Percentiles rank a stretch among this genome's conserved stretches.
Conservation (phyloP, 2,113 vertebrate genomes). For the Athene noctua region DNA sequence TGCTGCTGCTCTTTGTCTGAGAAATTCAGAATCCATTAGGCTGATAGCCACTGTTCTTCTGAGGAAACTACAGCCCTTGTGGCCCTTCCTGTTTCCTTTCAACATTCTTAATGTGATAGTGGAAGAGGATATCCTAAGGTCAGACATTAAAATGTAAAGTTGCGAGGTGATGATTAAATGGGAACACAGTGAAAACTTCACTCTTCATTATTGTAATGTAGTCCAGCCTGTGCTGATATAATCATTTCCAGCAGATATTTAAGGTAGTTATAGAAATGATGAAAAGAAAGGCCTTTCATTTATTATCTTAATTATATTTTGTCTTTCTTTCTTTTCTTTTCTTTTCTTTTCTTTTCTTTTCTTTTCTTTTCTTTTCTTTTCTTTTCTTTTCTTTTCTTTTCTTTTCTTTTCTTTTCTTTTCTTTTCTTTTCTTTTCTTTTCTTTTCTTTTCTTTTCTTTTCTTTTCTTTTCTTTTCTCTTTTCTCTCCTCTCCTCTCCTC, state of each 20-base stretch:
- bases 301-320: slow-evolving; percentile 63
- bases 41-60: slow-evolving; percentile 58
- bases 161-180: slow-evolving; percentile 68
- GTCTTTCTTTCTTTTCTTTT: not conserved
- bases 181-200: slow-evolving; percentile 59
- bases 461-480: not conserved
- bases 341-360: not conserved
- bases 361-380: not conserved
- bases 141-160: slow-evolving; percentile 66
- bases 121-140: slow-evolving; percentile 69
- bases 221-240: slow-evolving; percentile 29
- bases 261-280: slow-evolving; percentile 52
- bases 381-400: not conserved
- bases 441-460: not conserved
- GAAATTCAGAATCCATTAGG: slow-evolving; percentile 59
- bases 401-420: not conserved
- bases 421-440: not conserved
- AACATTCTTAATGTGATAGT: slow-evolving; percentile 68
- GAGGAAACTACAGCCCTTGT: slow-evolving; percentile 61
- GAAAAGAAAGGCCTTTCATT: slow-evolving; percentile 63
- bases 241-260: slow-evolving; percentile 59
- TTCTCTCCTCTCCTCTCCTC: too few species aligned
- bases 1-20: slow-evolving; percentile 60
- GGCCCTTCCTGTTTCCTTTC: slow-evolving; percentile 71
- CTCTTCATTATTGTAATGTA: slow-evolving; percentile 65